Evolutionary conservation across 2,888 invertebrate species (phyloP).

Genomic region (Polydrusus pterygomalis): DNA sequence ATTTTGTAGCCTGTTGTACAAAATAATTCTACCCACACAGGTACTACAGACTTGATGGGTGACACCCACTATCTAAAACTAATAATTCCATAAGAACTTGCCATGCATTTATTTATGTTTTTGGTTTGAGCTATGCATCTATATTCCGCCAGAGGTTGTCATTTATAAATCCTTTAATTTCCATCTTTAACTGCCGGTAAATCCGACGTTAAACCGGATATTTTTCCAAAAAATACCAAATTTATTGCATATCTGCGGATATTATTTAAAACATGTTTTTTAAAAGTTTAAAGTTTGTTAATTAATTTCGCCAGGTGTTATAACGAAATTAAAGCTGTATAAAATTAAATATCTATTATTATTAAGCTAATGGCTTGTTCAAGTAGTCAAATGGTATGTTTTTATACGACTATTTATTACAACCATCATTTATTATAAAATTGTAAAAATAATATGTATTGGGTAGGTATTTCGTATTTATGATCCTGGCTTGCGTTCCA

Average conservation of each 20-base stretch:
- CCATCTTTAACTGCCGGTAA: slow-evolving; percentile 12
- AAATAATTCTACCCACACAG: too few species aligned
- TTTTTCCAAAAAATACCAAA: slow-evolving; percentile 2
- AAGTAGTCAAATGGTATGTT: background rate
- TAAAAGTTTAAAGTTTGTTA: slow-evolving; percentile 3
- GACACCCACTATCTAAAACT: too few species aligned
- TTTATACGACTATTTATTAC: background rate
- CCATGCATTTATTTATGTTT: too few species aligned
- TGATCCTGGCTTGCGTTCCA: too few species aligned
- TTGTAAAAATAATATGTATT: too few species aligned
- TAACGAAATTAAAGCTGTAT: background rate
- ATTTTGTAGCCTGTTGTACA: too few species aligned
- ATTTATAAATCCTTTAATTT: slow-evolving; percentile 10
- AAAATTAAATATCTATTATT: slow-evolving; percentile 1
- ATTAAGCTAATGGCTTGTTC: background rate
- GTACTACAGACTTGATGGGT: too few species aligned
- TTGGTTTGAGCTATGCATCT: too few species aligned
- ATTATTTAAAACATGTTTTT: slow-evolving; percentile 15
- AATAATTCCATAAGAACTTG: too few species aligned
- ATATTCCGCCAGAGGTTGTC: too few species aligned
- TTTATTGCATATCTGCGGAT: background rate
- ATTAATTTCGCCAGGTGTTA: slow-evolving; percentile 12
- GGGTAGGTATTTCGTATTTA: too few species aligned
- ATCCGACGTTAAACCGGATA: background rate
- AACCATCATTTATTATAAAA: too few species aligned